Evolutionary conservation across 2,888 invertebrate genomes (phyloP).

Genomic region (Danaus chrysippus): DNA sequence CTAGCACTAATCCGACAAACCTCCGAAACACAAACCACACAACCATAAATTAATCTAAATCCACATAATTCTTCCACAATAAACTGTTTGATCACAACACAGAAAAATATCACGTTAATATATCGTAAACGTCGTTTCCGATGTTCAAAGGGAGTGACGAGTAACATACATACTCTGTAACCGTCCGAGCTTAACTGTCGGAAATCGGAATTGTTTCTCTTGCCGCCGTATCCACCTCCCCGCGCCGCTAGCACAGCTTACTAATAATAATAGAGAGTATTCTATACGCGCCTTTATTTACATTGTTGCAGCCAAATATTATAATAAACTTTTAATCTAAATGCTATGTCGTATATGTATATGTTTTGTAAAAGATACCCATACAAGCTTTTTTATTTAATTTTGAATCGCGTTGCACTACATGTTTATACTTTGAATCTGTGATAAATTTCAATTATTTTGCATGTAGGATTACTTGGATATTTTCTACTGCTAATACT

Average conservation of each 20-base stretch:
- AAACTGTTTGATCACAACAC: constrained; percentile 26
- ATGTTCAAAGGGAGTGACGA: constrained; percentile 1
- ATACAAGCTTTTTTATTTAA: too few species aligned
- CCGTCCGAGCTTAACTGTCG: constrained; percentile 20
- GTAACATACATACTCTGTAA: constrained; percentile 13
- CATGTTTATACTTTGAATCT: too few species aligned
- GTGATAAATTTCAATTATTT: too few species aligned
- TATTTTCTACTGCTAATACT: too few species aligned
- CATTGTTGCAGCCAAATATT: not conserved
- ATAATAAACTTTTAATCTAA: not conserved
- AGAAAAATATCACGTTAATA: constrained; percentile 13
- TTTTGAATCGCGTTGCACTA: too few species aligned
- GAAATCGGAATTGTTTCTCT: constrained; percentile 2
- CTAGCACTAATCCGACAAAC: constrained; percentile 7
- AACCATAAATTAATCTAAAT: constrained; percentile 21
- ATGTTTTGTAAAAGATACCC: too few species aligned
- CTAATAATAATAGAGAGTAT: not conserved
- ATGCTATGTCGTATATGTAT: not conserved
- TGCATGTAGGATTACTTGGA: too few species aligned
- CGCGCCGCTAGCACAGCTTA: constrained; percentile 3
- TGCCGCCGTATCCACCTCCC: constrained; percentile 15
- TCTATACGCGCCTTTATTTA: not conserved
- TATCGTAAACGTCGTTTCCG: constrained; percentile 14
- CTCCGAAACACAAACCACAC: constrained; percentile 22
- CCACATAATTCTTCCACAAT: constrained; percentile 26